These are phyloP conservation scores for Lepidochitona cinerea DNA, from an alignment of 2,888 invertebrate species.

Conservation along the genomic window DNA sequence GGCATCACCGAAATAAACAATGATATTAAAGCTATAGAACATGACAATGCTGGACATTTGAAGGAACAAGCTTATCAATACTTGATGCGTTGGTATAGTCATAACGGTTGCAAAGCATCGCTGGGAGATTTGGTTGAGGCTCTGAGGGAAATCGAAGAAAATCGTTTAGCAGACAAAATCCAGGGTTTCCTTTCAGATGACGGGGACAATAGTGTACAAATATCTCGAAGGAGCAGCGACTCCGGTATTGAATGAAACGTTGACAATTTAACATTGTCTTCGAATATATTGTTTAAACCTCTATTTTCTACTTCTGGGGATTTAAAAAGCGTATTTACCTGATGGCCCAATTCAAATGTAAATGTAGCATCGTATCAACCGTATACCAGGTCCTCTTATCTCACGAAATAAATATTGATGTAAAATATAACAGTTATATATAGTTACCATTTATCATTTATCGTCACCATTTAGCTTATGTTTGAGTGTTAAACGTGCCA, in stretches of 20 bases:
- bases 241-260: background rate
- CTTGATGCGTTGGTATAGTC: background rate
- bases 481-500: no score
- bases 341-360: no score
- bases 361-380: no score
- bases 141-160: slow-evolving; percentile 17
- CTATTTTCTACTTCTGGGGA: no score
- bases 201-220: background rate
- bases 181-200: background rate
- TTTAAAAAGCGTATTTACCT: no score
- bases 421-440: no score
- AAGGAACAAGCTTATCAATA: slow-evolving; percentile 20
- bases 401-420: no score
- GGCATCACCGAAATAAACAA: slow-evolving; percentile 18
- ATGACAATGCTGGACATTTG: slow-evolving; percentile 16
- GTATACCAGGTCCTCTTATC: no score
- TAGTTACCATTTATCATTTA: no score
- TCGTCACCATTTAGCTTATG: no score
- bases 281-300: no score
- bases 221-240: background rate
- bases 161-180: slow-evolving; percentile 16
- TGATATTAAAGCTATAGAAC: slow-evolving; percentile 19
- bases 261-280: no score
- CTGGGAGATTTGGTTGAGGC: slow-evolving; percentile 5
- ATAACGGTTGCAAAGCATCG: slow-evolving; percentile 9